A percentile compares a stretch with the other conserved stretches of the same genome.
Evolutionary conservation across 2,113 vertebrate species (phyloP).

Genomic region (Capreolus pygargus): DNA sequence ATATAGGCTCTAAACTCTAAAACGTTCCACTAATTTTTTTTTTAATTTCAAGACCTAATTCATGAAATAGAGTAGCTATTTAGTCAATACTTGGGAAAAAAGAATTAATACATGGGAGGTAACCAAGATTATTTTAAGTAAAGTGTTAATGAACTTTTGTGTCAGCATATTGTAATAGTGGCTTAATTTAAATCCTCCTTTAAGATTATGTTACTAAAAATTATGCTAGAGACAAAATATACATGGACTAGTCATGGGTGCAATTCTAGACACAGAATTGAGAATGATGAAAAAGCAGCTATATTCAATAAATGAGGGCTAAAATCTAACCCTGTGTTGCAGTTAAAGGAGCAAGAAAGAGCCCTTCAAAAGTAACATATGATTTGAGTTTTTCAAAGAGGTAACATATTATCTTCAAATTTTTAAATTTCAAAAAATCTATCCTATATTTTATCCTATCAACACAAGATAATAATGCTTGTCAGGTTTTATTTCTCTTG

Average conservation of each 20-base stretch:
- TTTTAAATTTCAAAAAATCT: background rate
- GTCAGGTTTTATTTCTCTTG: background rate
- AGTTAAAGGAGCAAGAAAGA: background rate
- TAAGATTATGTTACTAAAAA: background rate
- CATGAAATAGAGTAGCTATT: background rate
- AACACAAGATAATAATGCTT: background rate
- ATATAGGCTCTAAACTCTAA: background rate
- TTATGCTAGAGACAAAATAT: background rate
- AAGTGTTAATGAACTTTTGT: background rate
- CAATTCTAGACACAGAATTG: background rate
- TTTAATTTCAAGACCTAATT: background rate
- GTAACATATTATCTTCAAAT: background rate
- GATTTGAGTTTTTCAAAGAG: slow-evolving; percentile 27
- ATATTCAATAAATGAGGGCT: background rate
- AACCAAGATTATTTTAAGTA: background rate
- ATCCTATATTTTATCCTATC: background rate
- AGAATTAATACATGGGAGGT: background rate
- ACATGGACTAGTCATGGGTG: background rate
- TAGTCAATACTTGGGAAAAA: background rate
- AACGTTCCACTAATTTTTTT: background rate
- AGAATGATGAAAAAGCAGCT: background rate
- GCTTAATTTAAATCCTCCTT: background rate
- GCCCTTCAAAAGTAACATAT: background rate
- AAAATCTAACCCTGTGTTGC: background rate
- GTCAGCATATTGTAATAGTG: background rate